Evolutionary conservation across 92 coral and sea anemone genomes (phyloP).

Genomic region (Umimayanthus chanpuru): DNA sequence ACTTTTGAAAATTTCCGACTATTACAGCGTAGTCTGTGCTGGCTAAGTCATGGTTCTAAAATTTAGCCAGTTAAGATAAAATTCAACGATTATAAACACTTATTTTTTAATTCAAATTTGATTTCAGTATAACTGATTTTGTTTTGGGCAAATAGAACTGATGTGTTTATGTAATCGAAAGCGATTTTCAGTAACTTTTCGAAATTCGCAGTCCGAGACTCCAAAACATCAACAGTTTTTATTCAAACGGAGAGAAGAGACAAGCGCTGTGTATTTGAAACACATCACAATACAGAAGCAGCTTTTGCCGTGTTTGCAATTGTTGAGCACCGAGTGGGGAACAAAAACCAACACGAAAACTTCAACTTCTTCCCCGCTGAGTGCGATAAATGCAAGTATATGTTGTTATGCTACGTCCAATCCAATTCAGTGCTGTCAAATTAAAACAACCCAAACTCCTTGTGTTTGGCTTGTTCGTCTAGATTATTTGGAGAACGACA

Average conservation of each 20-base stretch:
- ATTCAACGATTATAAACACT: not conserved
- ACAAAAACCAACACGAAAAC: not conserved
- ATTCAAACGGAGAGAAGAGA: not conserved
- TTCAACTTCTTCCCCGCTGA: constrained; percentile 14
- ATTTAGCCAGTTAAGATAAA: constrained; percentile 10
- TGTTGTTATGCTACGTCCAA: not conserved
- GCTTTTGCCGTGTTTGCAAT: not conserved
- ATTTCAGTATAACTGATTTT: not conserved
- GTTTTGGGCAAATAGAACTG: not conserved
- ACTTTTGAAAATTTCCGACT: constrained; percentile 9
- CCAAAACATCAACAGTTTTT: not conserved
- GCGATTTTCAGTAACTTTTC: not conserved
- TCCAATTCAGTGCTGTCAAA: not conserved
- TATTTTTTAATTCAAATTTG: not conserved
- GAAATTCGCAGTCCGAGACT: not conserved
- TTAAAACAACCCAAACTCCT: not conserved
- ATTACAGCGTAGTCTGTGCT: not conserved
- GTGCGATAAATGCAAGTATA: constrained; percentile 10
- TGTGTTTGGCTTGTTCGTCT: not conserved
- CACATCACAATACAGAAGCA: not conserved
- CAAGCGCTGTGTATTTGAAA: not conserved
- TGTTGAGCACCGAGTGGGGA: not conserved
- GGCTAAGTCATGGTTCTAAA: not conserved
- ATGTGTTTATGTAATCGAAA: constrained; percentile 7
- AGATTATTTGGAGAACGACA: not conserved